Evolutionary conservation across 2,113 vertebrate species (phyloP).

Genomic region (human): DNA sequence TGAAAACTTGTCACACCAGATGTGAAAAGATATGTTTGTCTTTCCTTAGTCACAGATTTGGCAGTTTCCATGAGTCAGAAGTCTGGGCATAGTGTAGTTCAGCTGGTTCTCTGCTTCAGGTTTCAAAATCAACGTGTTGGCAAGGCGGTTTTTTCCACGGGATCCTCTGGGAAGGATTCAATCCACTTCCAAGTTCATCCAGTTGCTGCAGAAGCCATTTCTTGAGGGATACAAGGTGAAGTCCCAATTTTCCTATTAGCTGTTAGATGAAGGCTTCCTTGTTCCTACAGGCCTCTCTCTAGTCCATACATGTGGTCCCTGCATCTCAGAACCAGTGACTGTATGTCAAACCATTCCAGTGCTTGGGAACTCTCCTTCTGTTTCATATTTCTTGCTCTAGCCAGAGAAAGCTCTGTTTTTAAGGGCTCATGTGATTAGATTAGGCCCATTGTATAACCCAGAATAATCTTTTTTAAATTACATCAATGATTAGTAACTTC

Average conservation of each 20-base stretch:
- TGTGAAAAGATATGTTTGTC: background rate
- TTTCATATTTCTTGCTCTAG: background rate
- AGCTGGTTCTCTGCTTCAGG: background rate
- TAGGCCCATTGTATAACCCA: background rate
- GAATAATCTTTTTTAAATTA: background rate
- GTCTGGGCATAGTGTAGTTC: background rate
- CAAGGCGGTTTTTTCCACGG: background rate
- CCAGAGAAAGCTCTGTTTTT: background rate
- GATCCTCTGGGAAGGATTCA: background rate
- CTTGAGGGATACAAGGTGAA: background rate
- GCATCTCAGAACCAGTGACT: background rate
- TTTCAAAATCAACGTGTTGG: background rate
- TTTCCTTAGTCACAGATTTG: background rate
- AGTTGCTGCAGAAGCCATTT: background rate
- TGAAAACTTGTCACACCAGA: background rate
- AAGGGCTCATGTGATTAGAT: background rate
- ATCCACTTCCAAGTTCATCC: background rate
- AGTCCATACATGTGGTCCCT: background rate
- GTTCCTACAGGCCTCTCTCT: background rate
- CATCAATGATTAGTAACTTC: background rate
- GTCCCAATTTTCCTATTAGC: background rate
- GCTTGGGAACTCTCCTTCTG: background rate
- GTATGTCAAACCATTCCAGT: background rate
- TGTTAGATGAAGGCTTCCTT: background rate
- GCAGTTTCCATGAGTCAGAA: background rate